These are phyloP conservation scores for Nebria salina DNA, from an alignment of 2,888 invertebrate genomes.

Conservation along the genomic window DNA sequence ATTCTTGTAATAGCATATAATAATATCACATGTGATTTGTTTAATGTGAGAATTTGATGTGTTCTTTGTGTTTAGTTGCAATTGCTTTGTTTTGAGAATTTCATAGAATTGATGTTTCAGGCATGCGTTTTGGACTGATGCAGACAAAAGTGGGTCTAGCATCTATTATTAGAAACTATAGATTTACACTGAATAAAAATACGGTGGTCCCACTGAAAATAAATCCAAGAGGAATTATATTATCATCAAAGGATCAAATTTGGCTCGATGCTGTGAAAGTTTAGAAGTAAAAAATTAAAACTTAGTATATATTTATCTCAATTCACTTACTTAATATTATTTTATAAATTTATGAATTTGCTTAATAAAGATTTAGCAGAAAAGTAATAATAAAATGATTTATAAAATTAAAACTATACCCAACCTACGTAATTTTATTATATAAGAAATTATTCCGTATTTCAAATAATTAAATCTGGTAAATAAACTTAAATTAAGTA, in stretches of 20 bases:
- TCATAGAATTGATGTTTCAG: conserved; percentile 52
- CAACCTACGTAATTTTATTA: too few relatives aligned
- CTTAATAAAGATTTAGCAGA: too few relatives aligned
- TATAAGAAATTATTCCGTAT: too few relatives aligned
- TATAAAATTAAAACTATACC: too few relatives aligned
- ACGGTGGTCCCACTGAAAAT: conserved; percentile 61
- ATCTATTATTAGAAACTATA: conserved; percentile 62
- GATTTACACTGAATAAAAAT: conserved; percentile 59
- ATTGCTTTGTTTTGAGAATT: neutral
- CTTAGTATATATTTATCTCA: neutral
- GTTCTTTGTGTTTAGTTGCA: neutral
- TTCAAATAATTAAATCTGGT: too few relatives aligned
- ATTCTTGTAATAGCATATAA: too few relatives aligned
- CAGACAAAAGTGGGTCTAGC: conserved; percentile 64
- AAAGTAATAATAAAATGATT: too few relatives aligned
- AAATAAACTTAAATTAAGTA: too few relatives aligned
- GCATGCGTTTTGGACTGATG: conserved; percentile 64
- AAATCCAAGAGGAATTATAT: conserved; percentile 60
- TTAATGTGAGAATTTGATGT: too few relatives aligned
- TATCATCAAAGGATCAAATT: conserved; percentile 61
- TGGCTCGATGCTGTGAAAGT: conserved; percentile 59
- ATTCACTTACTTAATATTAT: too few relatives aligned
- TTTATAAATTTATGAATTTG: too few relatives aligned
- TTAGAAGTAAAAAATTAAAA: neutral
- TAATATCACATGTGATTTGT: too few relatives aligned